A percentile compares a stretch with the other conserved stretches of the same genome.
These are phyloP conservation scores for Fistularia tabacaria DNA, from an alignment of 2,797 vertebrate genomes.

Conservation along the genomic window DNA sequence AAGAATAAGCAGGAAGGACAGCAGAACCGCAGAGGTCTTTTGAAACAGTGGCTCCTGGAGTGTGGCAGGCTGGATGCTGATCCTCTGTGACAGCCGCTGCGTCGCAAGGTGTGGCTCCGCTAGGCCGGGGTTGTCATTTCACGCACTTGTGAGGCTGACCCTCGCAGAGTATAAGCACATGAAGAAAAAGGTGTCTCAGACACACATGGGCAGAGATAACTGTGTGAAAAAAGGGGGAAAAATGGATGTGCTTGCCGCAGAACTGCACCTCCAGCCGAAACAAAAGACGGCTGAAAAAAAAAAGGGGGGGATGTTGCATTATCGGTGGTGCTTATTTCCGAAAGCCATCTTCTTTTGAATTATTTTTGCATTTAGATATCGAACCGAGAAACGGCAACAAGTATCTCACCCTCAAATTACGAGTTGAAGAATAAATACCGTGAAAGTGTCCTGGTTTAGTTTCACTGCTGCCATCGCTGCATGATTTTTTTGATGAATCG, in stretches of 20 bases:
- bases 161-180: slow-evolving; percentile 18
- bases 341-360: slow-evolving; percentile 10
- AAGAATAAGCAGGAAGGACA: slow-evolving; percentile 52
- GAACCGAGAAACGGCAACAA: no score
- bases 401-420: no score
- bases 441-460: no score
- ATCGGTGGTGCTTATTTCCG: not conserved
- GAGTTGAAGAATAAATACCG: no score
- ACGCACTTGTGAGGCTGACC: slow-evolving; percentile 37
- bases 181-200: slow-evolving; percentile 22
- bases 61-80: slow-evolving; percentile 54
- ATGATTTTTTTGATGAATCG: slow-evolving; percentile 6
- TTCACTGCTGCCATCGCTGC: not conserved
- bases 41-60: slow-evolving; percentile 56
- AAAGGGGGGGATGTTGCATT: no score
- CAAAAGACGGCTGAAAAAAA: slow-evolving; percentile 9
- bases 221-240: not conserved
- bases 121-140: slow-evolving; percentile 45
- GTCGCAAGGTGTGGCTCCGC: slow-evolving; percentile 57
- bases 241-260: no score
- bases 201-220: slow-evolving; percentile 14
- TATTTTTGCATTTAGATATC: slow-evolving; percentile 7
- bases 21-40: slow-evolving; percentile 61
- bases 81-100: slow-evolving; percentile 63
- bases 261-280: not conserved